phyloP scores from a whole-genome alignment of 2,888 invertebrate species.

The Dysmachus trigonus region DNA sequence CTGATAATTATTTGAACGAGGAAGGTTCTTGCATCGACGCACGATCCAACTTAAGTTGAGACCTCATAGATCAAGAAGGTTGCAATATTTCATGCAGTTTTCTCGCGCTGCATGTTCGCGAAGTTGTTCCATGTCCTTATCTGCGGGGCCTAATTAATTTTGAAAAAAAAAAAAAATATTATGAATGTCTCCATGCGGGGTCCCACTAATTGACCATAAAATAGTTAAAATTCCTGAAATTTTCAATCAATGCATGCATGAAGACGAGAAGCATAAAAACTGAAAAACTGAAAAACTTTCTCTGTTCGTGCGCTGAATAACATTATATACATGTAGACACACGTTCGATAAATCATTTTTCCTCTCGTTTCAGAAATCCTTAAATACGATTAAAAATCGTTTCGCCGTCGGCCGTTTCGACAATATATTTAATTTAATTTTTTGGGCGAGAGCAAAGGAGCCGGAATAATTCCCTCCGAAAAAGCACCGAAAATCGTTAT shows the following conservation, averaged over 20 bases:
- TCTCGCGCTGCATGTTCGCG: neutral
- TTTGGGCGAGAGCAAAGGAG: neutral
- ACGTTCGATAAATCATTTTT: neutral
- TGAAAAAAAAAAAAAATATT: neutral
- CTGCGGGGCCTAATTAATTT: neutral
- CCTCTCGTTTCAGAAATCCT: constrained; percentile 7
- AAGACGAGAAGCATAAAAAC: neutral
- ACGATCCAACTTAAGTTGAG: neutral
- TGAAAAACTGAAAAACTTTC: neutral
- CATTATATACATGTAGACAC: no score
- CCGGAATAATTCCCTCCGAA: neutral
- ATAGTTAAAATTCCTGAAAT: neutral
- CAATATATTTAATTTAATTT: neutral
- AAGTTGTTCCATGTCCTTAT: neutral
- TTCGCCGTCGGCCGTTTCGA: neutral
- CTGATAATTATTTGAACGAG: constrained; percentile 6
- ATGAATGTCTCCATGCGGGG: neutral
- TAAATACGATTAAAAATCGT: neutral
- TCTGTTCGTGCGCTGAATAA: neutral
- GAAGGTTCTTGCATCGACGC: neutral
- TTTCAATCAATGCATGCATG: neutral
- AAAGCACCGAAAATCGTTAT: constrained; percentile 9
- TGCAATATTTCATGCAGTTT: constrained; percentile 16
- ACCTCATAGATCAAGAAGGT: neutral
- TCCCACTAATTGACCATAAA: neutral